A percentile compares a stretch with the other conserved stretches of the same genome.
phyloP scores from a whole-genome alignment of 1,140 invertebrate genomes.

The Acromyrmex charruanus region DNA sequence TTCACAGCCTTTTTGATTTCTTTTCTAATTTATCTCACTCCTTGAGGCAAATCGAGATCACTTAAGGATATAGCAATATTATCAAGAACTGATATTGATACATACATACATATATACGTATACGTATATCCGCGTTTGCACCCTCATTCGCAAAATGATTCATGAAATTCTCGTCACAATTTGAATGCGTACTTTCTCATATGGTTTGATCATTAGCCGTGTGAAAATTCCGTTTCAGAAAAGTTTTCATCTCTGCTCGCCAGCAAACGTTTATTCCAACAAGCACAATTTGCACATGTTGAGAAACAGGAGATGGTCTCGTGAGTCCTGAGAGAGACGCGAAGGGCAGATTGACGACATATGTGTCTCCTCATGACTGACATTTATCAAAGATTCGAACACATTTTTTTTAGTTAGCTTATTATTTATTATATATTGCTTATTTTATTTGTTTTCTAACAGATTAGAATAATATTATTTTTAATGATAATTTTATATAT shows the following conservation, averaged over 20 bases:
- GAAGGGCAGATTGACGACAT: slow-evolving; percentile 76
- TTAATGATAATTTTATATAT: slow-evolving; percentile 39
- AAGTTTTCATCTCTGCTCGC: slow-evolving; percentile 24
- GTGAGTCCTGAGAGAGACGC: slow-evolving; percentile 48
- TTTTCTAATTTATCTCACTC: background rate
- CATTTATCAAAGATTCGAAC: slow-evolving; percentile 78
- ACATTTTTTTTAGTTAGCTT: background rate
- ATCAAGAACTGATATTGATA: background rate
- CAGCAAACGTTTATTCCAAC: slow-evolving; percentile 54
- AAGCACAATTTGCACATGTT: slow-evolving; percentile 68
- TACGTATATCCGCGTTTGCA: background rate
- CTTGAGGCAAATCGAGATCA: background rate
- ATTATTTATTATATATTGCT: slow-evolving; percentile 20
- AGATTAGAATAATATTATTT: background rate
- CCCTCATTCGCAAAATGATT: background rate
- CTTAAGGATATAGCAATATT: background rate
- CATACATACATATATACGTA: background rate
- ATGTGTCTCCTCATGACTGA: slow-evolving; percentile 72
- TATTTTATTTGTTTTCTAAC: slow-evolving; percentile 19
- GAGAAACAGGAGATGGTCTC: slow-evolving; percentile 51
- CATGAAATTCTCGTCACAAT: background rate
- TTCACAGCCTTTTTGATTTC: too few relatives aligned
- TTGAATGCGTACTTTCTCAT: background rate
- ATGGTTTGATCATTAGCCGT: background rate
- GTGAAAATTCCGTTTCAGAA: slow-evolving; percentile 65